Evolutionary conservation across 2,888 invertebrate species (phyloP).

Genomic region (Rhogogaster chlorosoma): DNA sequence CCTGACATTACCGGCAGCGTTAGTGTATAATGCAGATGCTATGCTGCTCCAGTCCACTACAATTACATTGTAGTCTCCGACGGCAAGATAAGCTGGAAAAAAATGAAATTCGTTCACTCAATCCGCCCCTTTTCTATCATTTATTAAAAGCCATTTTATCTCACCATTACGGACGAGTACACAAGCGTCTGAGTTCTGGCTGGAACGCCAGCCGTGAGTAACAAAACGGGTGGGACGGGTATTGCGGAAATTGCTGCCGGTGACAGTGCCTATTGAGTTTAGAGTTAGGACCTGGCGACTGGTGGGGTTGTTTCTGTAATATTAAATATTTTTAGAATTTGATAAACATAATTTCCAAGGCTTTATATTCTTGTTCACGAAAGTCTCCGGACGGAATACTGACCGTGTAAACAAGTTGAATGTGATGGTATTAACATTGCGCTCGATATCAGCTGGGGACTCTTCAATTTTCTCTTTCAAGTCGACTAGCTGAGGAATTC

Average conservation of each 20-base stretch:
- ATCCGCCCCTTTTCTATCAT: neutral
- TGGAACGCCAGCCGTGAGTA: constrained; percentile 42
- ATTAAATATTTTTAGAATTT: neutral
- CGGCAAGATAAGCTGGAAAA: constrained; percentile 73
- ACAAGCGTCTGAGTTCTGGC: neutral
- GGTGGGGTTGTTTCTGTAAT: constrained; percentile 1
- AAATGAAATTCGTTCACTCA: neutral
- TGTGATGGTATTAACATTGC: neutral
- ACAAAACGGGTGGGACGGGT: constrained; percentile 28
- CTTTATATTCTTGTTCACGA: neutral
- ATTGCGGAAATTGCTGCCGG: neutral
- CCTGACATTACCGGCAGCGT: constrained; percentile 76
- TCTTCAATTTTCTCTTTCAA: constrained; percentile 70
- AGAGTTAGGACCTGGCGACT: neutral
- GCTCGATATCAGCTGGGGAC: constrained; percentile 50
- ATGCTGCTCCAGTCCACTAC: constrained; percentile 79
- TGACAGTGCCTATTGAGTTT: neutral
- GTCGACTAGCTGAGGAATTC: constrained; percentile 75
- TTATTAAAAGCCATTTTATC: neutral
- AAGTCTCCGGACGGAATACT: neutral
- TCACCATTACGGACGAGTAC: neutral
- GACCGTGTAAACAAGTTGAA: constrained; percentile 45
- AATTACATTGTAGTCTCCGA: constrained; percentile 76
- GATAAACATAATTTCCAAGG: neutral
- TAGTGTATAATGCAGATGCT: constrained; percentile 72